phyloP scores from a whole-genome alignment of 37 sponge, comb jelly and placozoan species.

The Ephydatia muelleri region DNA sequence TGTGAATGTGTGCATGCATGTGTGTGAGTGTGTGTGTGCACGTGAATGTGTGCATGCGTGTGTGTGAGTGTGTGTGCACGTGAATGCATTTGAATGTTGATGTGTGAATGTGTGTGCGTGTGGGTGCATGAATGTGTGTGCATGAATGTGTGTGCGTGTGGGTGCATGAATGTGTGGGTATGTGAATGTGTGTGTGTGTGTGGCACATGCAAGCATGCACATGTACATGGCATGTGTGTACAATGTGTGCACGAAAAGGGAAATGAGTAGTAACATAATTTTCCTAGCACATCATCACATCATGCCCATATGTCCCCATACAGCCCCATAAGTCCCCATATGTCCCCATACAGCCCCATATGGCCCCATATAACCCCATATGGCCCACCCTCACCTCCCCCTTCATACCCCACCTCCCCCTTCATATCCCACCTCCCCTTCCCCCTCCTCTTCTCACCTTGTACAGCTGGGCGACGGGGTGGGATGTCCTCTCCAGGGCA shows the following conservation, averaged over 20 bases:
- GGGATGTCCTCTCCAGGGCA: conserved; percentile 58
- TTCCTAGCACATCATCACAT: no score
- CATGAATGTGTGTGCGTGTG: not conserved
- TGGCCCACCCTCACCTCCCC: not conserved
- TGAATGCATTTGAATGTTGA: not conserved
- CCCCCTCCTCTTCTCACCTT: conserved; percentile 29
- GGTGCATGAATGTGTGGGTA: conserved; percentile 5
- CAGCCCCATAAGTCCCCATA: no score
- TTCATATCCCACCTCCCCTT: not conserved
- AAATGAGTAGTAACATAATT: no score
- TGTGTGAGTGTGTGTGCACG: not conserved
- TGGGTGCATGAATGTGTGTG: conserved; percentile 22
- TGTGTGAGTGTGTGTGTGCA: not conserved
- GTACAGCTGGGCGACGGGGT: conserved; percentile 58
- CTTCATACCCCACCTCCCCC: not conserved
- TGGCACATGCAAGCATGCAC: no score
- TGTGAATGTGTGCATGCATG: conserved; percentile 1
- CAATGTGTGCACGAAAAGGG: no score
- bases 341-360: no score
- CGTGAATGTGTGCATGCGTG: conserved; percentile 6
- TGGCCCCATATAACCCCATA: no score
- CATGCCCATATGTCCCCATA: no score
- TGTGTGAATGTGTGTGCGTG: conserved; percentile 7
- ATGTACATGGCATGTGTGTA: not conserved
- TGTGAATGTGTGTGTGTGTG: no score